Conservation (phyloP, 2,797 vertebrate species). For the Thunnus albacares region DNA sequence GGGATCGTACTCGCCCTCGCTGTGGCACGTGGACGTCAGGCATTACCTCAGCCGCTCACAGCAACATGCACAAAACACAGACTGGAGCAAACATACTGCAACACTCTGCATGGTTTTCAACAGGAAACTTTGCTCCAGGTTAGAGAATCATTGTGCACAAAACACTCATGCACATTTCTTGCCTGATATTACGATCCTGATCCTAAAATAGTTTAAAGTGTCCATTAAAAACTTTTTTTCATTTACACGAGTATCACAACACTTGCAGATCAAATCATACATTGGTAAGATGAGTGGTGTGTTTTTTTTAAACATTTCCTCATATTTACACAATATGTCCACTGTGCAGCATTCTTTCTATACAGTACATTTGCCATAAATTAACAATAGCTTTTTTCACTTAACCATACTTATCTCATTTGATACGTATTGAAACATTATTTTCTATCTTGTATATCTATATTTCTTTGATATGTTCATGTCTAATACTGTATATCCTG, state of each 20-base stretch:
- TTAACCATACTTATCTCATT: no score
- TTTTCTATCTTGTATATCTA: neutral
- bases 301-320: neutral
- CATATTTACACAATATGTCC: neutral
- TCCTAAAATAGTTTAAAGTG: neutral
- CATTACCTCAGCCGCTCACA: constrained; percentile 68
- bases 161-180: neutral
- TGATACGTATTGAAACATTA: neutral
- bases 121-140: neutral
- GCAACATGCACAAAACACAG: constrained; percentile 14
- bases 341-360: neutral
- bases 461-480: neutral
- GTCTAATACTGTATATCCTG: neutral
- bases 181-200: neutral
- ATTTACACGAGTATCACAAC: neutral
- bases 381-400: neutral
- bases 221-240: neutral
- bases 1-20: constrained; percentile 66
- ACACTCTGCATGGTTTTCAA: neutral
- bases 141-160: neutral
- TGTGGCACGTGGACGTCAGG: constrained; percentile 66
- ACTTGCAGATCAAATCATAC: neutral
- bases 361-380: neutral
- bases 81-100: neutral
- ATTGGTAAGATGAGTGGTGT: neutral